Conservation (phyloP, 2,113 vertebrate genomes). For the Notiomystis cincta region DNA sequence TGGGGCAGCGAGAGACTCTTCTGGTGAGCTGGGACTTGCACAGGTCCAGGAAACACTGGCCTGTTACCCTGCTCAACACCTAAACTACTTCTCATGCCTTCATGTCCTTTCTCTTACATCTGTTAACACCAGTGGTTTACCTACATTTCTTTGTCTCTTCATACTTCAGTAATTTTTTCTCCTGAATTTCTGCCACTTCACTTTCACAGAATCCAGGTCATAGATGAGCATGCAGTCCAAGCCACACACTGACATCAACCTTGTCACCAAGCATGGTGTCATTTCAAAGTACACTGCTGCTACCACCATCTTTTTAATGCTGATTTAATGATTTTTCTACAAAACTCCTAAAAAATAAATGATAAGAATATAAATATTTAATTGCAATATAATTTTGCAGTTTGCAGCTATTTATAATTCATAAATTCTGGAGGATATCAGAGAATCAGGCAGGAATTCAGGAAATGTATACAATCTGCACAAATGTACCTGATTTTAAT, state of each 20-base stretch:
- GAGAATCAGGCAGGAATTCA: neutral
- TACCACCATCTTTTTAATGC: neutral
- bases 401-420: slow-evolving; percentile 1
- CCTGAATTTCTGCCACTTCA: neutral
- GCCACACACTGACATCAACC: neutral
- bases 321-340: neutral
- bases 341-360: neutral
- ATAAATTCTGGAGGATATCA: neutral
- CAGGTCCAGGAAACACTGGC: neutral
- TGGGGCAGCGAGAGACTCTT: neutral
- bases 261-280: neutral
- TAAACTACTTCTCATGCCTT: neutral
- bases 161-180: neutral
- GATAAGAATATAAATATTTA: neutral
- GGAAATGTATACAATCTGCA: neutral
- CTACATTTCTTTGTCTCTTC: neutral
- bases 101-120: neutral
- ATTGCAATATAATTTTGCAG: neutral
- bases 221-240: neutral
- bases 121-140: neutral
- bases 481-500: neutral
- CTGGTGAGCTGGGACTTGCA: neutral
- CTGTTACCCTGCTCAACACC: neutral
- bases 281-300: neutral
- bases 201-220: neutral